Percentiles rank a stretch among this genome's conserved stretches.
Conservation (phyloP, 2,113 vertebrate genomes). For the Arenaria interpres region DNA sequence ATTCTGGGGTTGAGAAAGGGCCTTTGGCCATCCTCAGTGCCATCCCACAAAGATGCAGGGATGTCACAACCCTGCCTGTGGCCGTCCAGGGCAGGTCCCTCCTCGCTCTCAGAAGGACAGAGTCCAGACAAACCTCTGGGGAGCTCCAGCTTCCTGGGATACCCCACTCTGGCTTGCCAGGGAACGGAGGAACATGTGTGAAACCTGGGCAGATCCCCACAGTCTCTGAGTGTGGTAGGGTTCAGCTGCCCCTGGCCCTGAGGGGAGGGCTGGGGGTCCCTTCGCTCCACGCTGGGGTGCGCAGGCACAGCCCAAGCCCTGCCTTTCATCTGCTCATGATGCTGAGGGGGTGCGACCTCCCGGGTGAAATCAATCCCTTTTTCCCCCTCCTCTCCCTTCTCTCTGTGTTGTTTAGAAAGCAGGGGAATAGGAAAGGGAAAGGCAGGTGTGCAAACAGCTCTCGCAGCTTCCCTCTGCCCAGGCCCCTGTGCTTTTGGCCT, state of each 20-base stretch:
- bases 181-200: fast-evolving
- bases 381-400: not conserved
- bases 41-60: not conserved
- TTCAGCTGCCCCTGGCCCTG: not conserved
- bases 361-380: not conserved
- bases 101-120: not conserved
- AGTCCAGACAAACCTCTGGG: not conserved
- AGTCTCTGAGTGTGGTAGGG: not conserved
- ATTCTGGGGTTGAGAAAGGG: not conserved
- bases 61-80: not conserved
- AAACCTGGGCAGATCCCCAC: not conserved
- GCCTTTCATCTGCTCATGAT: not conserved
- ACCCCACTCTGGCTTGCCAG: not conserved
- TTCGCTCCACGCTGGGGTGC: fast-evolving
- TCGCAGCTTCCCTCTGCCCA: not conserved
- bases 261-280: not conserved
- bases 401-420: not conserved
- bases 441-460: conserved; percentile 33
- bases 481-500: not conserved
- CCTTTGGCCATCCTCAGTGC: not conserved
- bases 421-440: not conserved
- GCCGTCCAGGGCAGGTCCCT: not conserved
- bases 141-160: not conserved
- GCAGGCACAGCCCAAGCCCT: fast-evolving
- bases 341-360: not conserved